Evolutionary conservation across 2,113 vertebrate genomes (phyloP).

Genomic region (Meriones unguiculatus): DNA sequence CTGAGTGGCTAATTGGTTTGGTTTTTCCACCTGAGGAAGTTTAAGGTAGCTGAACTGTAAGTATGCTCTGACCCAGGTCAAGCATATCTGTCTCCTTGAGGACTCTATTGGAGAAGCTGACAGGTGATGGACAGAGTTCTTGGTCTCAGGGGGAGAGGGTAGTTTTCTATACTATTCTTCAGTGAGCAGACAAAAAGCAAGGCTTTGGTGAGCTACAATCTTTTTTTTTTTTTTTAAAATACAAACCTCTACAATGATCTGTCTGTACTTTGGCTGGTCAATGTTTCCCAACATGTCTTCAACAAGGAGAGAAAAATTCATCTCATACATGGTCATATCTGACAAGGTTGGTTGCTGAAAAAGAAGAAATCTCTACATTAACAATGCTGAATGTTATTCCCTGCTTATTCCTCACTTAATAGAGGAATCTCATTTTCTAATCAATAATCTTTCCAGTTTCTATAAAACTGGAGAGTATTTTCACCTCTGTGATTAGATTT

Average conservation of each 20-base stretch:
- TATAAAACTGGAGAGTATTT: constrained; percentile 40
- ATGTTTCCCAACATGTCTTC: constrained; percentile 97
- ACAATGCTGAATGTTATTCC: background rate
- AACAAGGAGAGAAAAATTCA: constrained; percentile 99
- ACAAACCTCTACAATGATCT: constrained; percentile 97
- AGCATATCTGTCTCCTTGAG: background rate
- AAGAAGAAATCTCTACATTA: constrained; percentile 45
- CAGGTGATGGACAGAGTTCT: background rate
- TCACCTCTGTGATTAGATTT: background rate
- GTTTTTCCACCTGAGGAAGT: too few species aligned
- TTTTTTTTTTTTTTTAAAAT: background rate
- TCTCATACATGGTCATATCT: constrained; percentile 99
- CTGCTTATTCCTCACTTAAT: background rate
- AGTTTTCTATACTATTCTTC: background rate
- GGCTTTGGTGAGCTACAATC: background rate
- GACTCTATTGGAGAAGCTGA: background rate
- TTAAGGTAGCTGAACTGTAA: background rate
- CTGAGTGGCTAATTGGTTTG: background rate
- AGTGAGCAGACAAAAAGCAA: background rate
- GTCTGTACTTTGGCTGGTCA: constrained; percentile 95
- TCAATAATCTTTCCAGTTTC: constrained; percentile 48
- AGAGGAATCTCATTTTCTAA: constrained; percentile 38
- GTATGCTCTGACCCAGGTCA: background rate
- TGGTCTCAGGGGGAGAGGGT: background rate
- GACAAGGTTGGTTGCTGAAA: constrained; percentile 97